A percentile compares a stretch with the other conserved stretches of the same genome.
phyloP scores from a whole-genome alignment of 2,888 invertebrate species.

The Megamerina dolium region DNA sequence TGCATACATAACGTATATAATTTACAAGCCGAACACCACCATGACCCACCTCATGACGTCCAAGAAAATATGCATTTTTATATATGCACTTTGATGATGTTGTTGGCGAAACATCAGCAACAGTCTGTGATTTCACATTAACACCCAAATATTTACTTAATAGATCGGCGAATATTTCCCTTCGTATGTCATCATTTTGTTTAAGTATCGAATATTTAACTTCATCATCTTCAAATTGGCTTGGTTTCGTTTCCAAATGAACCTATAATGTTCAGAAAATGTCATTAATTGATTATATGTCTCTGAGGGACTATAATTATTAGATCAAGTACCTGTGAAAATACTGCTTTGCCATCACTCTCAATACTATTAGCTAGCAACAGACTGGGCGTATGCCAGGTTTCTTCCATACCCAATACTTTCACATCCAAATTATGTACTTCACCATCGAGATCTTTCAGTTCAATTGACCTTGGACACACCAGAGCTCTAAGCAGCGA shows the following conservation, averaged over 20 bases:
- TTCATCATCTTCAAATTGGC: slow-evolving; percentile 59
- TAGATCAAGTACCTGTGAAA: slow-evolving; percentile 61
- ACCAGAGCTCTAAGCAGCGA: slow-evolving; percentile 50
- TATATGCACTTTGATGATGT: slow-evolving; percentile 53
- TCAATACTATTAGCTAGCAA: slow-evolving; percentile 62
- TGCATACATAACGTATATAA: not conserved
- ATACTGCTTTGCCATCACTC: slow-evolving; percentile 68
- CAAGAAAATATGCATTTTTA: slow-evolving; percentile 59
- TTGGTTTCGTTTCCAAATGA: slow-evolving; percentile 74
- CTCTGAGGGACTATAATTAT: not conserved
- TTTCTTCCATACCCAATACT: slow-evolving; percentile 76
- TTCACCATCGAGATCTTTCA: slow-evolving; percentile 53
- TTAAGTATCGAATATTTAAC: slow-evolving; percentile 54
- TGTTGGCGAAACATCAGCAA: slow-evolving; percentile 41
- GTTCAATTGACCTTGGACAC: slow-evolving; percentile 51
- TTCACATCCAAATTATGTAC: slow-evolving; percentile 66
- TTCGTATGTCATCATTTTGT: slow-evolving; percentile 62
- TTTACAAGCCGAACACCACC: not conserved
- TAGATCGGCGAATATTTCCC: slow-evolving; percentile 73
- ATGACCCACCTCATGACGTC: slow-evolving; percentile 67
- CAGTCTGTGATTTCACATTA: slow-evolving; percentile 28
- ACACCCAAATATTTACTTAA: slow-evolving; percentile 60
- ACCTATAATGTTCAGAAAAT: slow-evolving; percentile 52
- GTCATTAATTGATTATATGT: not conserved
- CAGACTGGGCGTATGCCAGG: slow-evolving; percentile 80